These are phyloP conservation scores for Falco naumanni DNA, from an alignment of 2,797 vertebrate species.

Conservation along the genomic window DNA sequence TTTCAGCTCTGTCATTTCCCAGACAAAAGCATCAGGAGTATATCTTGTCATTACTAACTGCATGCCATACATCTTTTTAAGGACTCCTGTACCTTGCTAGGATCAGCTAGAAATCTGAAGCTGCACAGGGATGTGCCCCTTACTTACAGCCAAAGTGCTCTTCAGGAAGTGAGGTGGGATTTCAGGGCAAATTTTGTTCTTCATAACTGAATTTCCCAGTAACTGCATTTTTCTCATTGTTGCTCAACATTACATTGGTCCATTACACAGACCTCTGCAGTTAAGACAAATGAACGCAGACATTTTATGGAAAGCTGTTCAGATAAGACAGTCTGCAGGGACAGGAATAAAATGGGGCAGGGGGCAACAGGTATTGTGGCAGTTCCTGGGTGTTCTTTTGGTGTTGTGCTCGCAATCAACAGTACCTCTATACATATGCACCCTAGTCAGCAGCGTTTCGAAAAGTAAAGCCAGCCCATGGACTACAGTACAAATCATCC, in stretches of 20 bases:
- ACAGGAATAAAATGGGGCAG: neutral
- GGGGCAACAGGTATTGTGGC: neutral
- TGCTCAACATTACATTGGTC: neutral
- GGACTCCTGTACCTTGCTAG: neutral
- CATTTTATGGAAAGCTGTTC: neutral
- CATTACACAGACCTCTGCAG: neutral
- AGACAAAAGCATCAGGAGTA: neutral
- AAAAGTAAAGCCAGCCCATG: neutral
- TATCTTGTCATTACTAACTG: neutral
- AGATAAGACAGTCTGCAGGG: neutral
- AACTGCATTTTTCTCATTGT: neutral
- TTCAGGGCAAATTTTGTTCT: neutral
- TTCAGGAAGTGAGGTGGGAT: neutral
- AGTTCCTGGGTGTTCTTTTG: neutral
- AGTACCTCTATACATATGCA: rapidly evolving
- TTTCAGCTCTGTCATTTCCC: neutral
- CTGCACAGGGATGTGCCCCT: neutral
- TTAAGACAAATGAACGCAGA: neutral
- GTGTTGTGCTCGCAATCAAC: rapidly evolving
- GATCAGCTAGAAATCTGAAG: neutral
- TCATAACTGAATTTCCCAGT: neutral
- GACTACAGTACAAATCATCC: neutral
- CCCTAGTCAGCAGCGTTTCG: neutral
- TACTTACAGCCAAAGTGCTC: neutral
- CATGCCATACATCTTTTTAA: neutral